Evolutionary conservation across 2,888 invertebrate species (phyloP).

Genomic region (Torymus texanus): DNA sequence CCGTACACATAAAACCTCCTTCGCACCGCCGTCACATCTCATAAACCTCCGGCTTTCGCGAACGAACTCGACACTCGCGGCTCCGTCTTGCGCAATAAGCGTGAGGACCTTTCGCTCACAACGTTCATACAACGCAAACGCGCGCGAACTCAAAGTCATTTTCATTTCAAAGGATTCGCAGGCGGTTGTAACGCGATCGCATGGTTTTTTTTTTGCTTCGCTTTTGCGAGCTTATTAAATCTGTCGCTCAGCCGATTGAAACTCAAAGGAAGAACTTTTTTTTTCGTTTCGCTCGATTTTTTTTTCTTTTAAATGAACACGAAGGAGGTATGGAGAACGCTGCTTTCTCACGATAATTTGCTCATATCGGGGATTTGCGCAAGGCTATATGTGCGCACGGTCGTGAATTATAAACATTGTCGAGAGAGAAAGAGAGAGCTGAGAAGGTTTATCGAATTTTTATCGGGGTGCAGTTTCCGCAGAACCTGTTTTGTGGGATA

Average conservation of each 20-base stretch:
- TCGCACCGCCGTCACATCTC: neutral
- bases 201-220: neutral
- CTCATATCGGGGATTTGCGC: no score
- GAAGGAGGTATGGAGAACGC: no score
- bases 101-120: conserved; percentile 3
- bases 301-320: no score
- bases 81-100: neutral
- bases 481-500: neutral
- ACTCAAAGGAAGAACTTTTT: no score
- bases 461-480: no score
- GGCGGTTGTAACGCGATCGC: conserved; percentile 22
- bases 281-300: neutral
- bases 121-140: no score
- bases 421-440: no score
- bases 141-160: conserved; percentile 30
- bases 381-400: no score
- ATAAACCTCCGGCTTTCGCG: neutral
- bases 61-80: conserved; percentile 45
- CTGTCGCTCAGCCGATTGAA: no score
- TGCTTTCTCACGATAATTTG: no score
- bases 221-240: neutral
- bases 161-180: conserved; percentile 51
- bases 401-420: no score
- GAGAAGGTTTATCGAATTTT: no score
- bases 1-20: neutral